A percentile compares a stretch with the other conserved stretches of the same genome.
These are phyloP conservation scores for Dromaius novaehollandiae DNA, from an alignment of 2,113 vertebrate species.

Conservation along the genomic window DNA sequence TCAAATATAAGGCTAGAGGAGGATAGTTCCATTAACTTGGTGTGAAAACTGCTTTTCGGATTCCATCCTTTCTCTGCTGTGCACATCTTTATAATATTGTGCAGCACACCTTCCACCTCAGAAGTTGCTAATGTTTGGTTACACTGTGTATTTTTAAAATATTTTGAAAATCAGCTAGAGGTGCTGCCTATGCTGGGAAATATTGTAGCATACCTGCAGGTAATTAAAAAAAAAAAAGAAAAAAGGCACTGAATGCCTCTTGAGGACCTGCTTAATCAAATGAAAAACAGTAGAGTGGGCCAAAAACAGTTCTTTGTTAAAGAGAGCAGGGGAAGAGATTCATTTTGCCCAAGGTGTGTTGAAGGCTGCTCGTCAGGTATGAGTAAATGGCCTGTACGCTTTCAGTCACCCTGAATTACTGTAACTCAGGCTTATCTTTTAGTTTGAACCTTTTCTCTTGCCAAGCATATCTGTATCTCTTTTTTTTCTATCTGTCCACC, in stretches of 20 bases:
- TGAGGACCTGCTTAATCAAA: background rate
- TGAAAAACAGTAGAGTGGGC: background rate
- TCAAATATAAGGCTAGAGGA: background rate
- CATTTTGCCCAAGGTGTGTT: background rate
- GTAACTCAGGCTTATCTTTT: background rate
- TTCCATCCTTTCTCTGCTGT: background rate
- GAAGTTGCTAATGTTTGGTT: background rate
- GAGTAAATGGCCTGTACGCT: background rate
- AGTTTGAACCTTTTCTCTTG: background rate
- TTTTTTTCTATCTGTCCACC: too few species aligned
- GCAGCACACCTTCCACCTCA: background rate
- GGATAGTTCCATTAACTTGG: background rate
- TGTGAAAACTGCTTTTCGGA: background rate
- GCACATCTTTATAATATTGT: fast-evolving
- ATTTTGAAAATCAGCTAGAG: background rate
- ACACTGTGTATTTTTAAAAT: too few species aligned
- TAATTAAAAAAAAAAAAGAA: too few species aligned
- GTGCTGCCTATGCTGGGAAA: background rate
- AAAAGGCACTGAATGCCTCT: background rate
- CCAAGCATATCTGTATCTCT: too few species aligned
- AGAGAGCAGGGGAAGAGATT: background rate
- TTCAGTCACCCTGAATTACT: background rate
- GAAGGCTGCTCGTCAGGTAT: background rate
- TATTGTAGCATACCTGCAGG: background rate
- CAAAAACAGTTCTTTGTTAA: background rate